A percentile compares a stretch with the other conserved stretches of the same genome.
Evolutionary conservation across 2,113 vertebrate species (phyloP).

Genomic region (Alectura lathami): DNA sequence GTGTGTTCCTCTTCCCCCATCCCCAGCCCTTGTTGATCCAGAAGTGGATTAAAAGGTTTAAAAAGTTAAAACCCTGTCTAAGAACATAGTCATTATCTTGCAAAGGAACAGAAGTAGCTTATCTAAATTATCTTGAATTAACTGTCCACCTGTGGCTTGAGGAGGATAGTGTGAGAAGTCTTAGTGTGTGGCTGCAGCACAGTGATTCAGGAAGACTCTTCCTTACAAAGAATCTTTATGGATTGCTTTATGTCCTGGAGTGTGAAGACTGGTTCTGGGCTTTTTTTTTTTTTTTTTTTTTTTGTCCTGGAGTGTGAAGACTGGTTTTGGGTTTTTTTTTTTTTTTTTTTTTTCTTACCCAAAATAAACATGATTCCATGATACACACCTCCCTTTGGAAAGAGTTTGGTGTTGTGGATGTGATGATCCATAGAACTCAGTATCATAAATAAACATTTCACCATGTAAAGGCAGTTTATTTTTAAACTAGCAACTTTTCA

Average conservation of each 20-base stretch:
- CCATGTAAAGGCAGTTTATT: not conserved
- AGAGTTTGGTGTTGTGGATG: not conserved
- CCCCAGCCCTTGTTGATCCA: not conserved
- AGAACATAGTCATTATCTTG: not conserved
- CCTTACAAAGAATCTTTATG: not conserved
- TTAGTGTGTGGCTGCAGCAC: not conserved
- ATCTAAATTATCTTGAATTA: not conserved
- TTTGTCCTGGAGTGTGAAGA: not conserved
- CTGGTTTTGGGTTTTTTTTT: too few relatives aligned
- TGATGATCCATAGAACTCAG: not conserved
- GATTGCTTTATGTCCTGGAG: not conserved
- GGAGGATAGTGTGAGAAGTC: not conserved
- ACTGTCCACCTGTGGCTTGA: not conserved
- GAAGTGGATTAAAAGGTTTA: not conserved
- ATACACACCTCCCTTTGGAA: not conserved
- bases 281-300: too few relatives aligned
- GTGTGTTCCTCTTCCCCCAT: rapidly evolving
- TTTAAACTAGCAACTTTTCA: not conserved
- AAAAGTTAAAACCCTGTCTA: not conserved
- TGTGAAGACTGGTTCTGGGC: not conserved
- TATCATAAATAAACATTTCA: not conserved
- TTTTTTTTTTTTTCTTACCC: not conserved
- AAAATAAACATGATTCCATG: not conserved
- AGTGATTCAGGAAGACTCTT: not conserved
- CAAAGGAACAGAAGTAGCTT: not conserved